Evolutionary conservation across 2,888 invertebrate species (phyloP), one percentile per base, ranked within the genome.

Genomic region (Tenthredo notha): DNA sequence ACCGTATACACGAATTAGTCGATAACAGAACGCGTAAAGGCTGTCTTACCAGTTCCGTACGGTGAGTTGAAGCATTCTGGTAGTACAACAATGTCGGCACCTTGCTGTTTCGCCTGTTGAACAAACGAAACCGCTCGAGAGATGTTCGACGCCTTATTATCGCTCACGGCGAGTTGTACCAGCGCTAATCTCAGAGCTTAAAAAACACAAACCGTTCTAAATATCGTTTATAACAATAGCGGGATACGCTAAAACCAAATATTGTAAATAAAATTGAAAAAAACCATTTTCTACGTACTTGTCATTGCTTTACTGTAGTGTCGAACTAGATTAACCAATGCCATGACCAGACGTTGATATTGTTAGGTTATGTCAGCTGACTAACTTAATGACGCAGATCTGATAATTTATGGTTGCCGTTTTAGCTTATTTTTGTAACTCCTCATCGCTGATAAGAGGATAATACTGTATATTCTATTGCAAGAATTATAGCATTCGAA

Each of bases 61-160:
- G 99, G 99, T 21, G 97, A 97, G 92, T 99, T 99, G 91, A 99
- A 99, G 92, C 98, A 98, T 94, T 99, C 99, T 12, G 97, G 97
- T 7, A 97, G 92, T 0, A 95, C 95, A 37, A 97, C 94, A 43
- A 97, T 89, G 70, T 96, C 94, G 0, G 97, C 96, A 15, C 95
- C 94, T 82, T 95, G 94, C 82, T 95, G 93, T 87, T 96, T 96
- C 0, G 98, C 98, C 86, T 95, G 94, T 85, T 95, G 94, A 85
- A 99, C 97, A 87, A 96, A 95, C 70, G 94, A 94, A 0, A 96
- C 94, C 0, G 98, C 98, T 89, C 95, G 95, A 40, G 95, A 93
- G 21, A 99, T 93, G 94, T 99, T 99, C 86, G 95, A 95, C 0
- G 94, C 89, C 92, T 98, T 98, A 91, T 97, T 96, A 12, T 95